Conservation (phyloP, 1,140 invertebrate species). For the Drosophila lacteicornis region DNA sequence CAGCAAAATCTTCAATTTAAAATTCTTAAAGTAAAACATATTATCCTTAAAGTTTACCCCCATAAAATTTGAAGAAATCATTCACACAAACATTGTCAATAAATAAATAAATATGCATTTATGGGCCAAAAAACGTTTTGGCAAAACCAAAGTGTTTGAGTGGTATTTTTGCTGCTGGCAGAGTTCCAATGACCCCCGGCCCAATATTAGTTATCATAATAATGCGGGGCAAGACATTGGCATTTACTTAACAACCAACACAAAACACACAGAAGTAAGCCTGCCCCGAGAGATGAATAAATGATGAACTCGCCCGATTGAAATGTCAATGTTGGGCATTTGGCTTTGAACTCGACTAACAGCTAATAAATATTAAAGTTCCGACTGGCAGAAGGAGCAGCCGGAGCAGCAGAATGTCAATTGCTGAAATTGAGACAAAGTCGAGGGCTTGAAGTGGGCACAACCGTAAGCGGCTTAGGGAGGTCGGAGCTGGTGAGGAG, state of each 20-base stretch:
- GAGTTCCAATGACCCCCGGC: not conserved
- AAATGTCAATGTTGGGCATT: conserved; percentile 63
- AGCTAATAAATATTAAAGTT: conserved; percentile 67
- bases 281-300: conserved; percentile 22
- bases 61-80: not conserved
- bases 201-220: conserved; percentile 22
- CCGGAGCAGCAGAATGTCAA: conserved; percentile 49
- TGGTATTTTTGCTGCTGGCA: conserved; percentile 9
- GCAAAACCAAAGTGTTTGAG: conserved; percentile 5
- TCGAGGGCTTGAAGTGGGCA: conserved; percentile 1
- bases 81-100: not conserved
- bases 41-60: not conserved
- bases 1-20: not conserved
- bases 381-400: conserved; percentile 16
- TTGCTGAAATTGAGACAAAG: conserved; percentile 66
- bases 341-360: conserved; percentile 47
- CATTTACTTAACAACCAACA: conserved; percentile 18
- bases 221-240: conserved; percentile 1
- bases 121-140: conserved; percentile 12
- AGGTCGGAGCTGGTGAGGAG: conserved; percentile 18
- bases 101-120: conserved; percentile 4
- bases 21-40: not conserved
- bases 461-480: conserved; percentile 66
- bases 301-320: conserved; percentile 33
- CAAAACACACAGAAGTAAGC: conserved; percentile 4